Conservation (phyloP, 2,113 vertebrate species). For the Montifringilla adamsi region DNA sequence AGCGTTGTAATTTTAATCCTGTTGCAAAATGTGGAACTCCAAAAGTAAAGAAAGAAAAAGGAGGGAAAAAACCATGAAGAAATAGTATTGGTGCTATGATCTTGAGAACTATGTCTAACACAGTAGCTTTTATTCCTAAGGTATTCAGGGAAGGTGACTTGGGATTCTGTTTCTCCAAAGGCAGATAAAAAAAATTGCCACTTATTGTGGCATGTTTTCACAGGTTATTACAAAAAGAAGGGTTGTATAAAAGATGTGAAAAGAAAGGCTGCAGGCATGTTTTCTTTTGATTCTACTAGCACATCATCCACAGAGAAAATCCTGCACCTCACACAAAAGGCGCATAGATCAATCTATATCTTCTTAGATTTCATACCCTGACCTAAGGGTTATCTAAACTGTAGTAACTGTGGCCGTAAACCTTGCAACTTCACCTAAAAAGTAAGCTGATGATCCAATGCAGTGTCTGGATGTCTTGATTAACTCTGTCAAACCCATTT, state of each 20-base stretch:
- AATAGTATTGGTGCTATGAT: not conserved
- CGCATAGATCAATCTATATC: not conserved
- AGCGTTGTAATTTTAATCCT: not conserved
- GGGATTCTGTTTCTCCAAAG: not conserved
- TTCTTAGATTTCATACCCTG: not conserved
- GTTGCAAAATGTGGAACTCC: not conserved
- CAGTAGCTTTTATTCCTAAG: not conserved
- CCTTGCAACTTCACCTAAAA: not conserved
- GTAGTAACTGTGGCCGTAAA: not conserved
- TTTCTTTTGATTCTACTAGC: constrained; percentile 8
- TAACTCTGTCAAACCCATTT: not conserved
- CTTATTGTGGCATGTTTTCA: not conserved
- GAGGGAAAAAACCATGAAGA: not conserved
- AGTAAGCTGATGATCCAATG: not conserved
- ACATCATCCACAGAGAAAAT: not conserved
- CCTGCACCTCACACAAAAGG: not conserved
- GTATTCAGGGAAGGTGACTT: not conserved
- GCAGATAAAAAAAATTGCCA: not conserved
- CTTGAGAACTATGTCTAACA: not conserved
- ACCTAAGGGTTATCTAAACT: not conserved
- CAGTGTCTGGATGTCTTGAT: not conserved
- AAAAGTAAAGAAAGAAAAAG: not conserved
- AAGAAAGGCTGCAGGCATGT: not conserved
- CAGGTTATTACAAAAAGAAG: not conserved
- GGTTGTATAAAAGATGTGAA: not conserved